Conservation (phyloP, 2,888 invertebrate genomes). For the Spisula solida region DNA sequence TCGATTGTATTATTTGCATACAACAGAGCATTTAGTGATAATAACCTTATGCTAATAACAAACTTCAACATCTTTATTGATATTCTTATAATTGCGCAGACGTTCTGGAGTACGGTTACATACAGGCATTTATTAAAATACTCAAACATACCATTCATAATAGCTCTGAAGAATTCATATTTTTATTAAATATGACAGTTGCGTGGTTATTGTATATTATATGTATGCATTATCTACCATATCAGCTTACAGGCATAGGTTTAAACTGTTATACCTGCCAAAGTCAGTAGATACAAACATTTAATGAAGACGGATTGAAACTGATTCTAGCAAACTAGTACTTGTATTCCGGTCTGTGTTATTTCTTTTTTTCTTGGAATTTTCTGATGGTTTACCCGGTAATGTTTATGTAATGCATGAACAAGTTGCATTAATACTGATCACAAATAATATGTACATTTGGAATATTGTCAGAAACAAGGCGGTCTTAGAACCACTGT, state of each 20-base stretch:
- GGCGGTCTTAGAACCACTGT: too few relatives aligned
- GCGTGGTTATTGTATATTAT: slow-evolving; percentile 48
- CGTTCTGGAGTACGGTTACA: not conserved
- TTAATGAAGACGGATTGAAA: slow-evolving; percentile 54
- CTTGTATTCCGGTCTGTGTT: not conserved
- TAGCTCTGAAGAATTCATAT: not conserved
- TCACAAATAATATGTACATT: too few relatives aligned
- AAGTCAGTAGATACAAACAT: slow-evolving; percentile 27
- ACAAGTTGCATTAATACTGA: too few relatives aligned
- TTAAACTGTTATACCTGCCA: slow-evolving; percentile 56
- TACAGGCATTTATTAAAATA: not conserved
- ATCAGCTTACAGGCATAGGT: slow-evolving; percentile 50
- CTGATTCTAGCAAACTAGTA: slow-evolving; percentile 5
- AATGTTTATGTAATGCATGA: too few relatives aligned
- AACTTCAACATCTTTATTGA: too few relatives aligned
- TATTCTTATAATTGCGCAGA: too few relatives aligned
- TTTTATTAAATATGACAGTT: slow-evolving; percentile 48
- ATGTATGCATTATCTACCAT: slow-evolving; percentile 49
- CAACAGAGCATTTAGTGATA: too few relatives aligned
- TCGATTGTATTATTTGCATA: too few relatives aligned
- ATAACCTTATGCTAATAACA: too few relatives aligned
- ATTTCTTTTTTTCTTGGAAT: not conserved
- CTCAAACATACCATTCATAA: not conserved
- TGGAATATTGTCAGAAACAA: too few relatives aligned
- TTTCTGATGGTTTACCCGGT: too few relatives aligned